These are phyloP conservation scores for Cryptocephalus primarius DNA, from an alignment of 2,888 invertebrate species.

Conservation along the genomic window DNA sequence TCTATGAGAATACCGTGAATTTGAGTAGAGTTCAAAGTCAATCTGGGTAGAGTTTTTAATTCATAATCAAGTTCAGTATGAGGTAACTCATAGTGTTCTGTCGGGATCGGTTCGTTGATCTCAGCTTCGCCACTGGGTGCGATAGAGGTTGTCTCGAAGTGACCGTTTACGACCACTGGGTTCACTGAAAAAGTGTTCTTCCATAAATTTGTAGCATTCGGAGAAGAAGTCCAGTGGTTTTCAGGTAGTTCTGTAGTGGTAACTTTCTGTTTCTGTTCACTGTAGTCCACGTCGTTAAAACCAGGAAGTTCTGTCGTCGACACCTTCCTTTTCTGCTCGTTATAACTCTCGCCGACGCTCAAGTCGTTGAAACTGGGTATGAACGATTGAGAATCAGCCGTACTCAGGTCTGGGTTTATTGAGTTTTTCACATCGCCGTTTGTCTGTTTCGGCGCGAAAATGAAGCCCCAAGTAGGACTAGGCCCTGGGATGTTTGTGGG, in stretches of 20 bases:
- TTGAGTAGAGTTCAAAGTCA: constrained; percentile 29
- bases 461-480: constrained; percentile 30
- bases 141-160: constrained; percentile 28
- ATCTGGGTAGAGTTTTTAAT: constrained; percentile 34
- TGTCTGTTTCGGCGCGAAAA: constrained; percentile 21
- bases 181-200: constrained; percentile 59
- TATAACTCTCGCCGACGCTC: constrained; percentile 34
- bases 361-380: constrained; percentile 45
- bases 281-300: not conserved
- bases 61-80: constrained; percentile 32
- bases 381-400: constrained; percentile 61
- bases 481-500: constrained; percentile 37
- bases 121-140: constrained; percentile 12
- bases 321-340: constrained; percentile 6
- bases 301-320: too few relatives aligned
- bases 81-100: constrained; percentile 2
- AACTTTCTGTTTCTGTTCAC: constrained; percentile 5
- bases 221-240: constrained; percentile 31
- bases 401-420: constrained; percentile 44
- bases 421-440: constrained; percentile 24
- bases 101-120: constrained; percentile 9
- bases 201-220: constrained; percentile 48
- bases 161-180: constrained; percentile 61
- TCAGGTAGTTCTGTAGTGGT: constrained; percentile 18
- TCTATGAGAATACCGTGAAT: constrained; percentile 32